Conservation (phyloP, 2,113 vertebrate genomes). For the Apteryx mantelli region DNA sequence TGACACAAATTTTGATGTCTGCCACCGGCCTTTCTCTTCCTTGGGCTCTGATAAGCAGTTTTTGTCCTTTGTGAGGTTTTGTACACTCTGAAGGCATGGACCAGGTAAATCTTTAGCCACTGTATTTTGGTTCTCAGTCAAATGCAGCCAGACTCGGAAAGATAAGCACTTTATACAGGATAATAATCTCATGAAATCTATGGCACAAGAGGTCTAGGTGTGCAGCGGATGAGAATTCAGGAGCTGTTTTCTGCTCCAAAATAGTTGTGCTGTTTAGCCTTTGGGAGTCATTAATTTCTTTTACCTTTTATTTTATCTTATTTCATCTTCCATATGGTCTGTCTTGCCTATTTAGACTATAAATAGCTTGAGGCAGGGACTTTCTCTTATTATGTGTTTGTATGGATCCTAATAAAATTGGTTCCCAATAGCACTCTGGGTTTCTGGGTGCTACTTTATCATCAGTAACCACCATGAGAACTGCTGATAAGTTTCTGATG, state of each 20-base stretch:
- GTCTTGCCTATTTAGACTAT: background rate
- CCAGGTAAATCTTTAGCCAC: background rate
- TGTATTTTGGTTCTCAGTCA: background rate
- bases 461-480: background rate
- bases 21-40: background rate
- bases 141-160: background rate
- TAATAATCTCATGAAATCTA: background rate
- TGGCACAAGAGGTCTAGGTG: background rate
- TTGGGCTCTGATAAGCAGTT: background rate
- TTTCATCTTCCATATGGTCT: background rate
- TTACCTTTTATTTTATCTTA: background rate
- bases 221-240: background rate
- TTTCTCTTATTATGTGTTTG: background rate
- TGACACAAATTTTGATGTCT: background rate
- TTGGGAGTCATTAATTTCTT: background rate
- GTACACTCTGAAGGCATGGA: background rate
- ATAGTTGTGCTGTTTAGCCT: background rate
- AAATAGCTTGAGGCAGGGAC: background rate
- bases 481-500: background rate
- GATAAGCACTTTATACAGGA: background rate
- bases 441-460: background rate
- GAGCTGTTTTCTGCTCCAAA: background rate
- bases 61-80: background rate
- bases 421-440: background rate
- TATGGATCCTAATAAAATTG: background rate